A percentile compares a stretch with the other conserved stretches of the same genome.
Conservation (phyloP, 2,797 vertebrate genomes). For the Alcedo quadribrachys region DNA sequence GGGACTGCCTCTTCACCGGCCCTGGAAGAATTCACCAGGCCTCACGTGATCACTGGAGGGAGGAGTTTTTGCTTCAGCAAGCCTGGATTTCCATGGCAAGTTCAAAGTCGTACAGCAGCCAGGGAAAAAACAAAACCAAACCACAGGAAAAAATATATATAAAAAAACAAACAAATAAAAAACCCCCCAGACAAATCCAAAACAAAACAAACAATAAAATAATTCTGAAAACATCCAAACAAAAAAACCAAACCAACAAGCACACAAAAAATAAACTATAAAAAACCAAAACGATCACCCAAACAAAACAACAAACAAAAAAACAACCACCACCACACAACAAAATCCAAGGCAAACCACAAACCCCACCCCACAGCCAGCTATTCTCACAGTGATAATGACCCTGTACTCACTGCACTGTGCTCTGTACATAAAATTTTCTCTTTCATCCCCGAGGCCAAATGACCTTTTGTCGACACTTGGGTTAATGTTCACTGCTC, state of each 20-base stretch:
- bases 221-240: too few relatives aligned
- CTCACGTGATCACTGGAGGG: slow-evolving; percentile 39
- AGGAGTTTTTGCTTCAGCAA: slow-evolving; percentile 29
- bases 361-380: too few relatives aligned
- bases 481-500: slow-evolving; percentile 65
- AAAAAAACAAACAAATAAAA: too few relatives aligned
- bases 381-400: slow-evolving; percentile 47
- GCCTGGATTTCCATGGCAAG: slow-evolving; percentile 34
- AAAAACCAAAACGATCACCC: too few relatives aligned
- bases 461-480: slow-evolving; percentile 50
- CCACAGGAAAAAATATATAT: background rate
- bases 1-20: slow-evolving; percentile 7
- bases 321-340: too few relatives aligned
- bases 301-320: too few relatives aligned
- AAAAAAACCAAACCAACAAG: too few relatives aligned
- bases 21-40: slow-evolving; percentile 31
- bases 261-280: too few relatives aligned
- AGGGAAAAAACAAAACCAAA: background rate
- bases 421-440: slow-evolving; percentile 71
- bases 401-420: slow-evolving; percentile 56
- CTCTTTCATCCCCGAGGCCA: slow-evolving; percentile 47
- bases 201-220: background rate
- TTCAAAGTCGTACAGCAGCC: slow-evolving; percentile 48
- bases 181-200: too few relatives aligned
- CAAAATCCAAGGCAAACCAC: too few relatives aligned